Evolutionary conservation across 2,113 vertebrate species (phyloP).

Genomic region (Stegastes partitus): DNA sequence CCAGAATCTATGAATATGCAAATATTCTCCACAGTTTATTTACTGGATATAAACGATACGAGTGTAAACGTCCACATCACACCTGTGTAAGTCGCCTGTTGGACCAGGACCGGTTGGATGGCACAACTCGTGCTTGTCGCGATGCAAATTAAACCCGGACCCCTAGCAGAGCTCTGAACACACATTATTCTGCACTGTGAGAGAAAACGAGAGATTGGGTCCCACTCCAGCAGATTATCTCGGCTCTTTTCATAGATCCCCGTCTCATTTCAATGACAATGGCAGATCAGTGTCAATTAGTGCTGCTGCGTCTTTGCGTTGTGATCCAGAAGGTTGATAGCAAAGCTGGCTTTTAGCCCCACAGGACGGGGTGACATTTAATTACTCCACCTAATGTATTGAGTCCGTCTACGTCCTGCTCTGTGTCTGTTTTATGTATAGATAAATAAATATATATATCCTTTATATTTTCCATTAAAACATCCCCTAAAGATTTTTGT

Average conservation of each 20-base stretch:
- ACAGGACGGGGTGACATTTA: constrained; percentile 13
- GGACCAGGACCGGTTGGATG: too few relatives aligned
- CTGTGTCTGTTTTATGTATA: not conserved
- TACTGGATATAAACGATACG: too few relatives aligned
- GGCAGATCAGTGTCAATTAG: constrained; percentile 70
- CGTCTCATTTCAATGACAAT: constrained; percentile 73
- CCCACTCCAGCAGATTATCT: constrained; percentile 44
- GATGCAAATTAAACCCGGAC: too few relatives aligned
- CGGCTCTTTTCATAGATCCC: constrained; percentile 49
- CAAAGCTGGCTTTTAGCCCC: constrained; percentile 51
- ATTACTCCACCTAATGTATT: not conserved
- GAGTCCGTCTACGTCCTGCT: not conserved
- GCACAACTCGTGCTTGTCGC: too few relatives aligned
- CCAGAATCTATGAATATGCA: too few relatives aligned
- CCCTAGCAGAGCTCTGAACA: not conserved
- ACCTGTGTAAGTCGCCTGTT: too few relatives aligned
- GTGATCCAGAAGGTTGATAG: constrained; percentile 47
- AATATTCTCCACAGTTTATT: too few relatives aligned
- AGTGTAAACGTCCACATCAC: too few relatives aligned
- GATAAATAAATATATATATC: not conserved
- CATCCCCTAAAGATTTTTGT: not conserved
- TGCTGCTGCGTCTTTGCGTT: constrained; percentile 29
- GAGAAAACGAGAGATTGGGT: constrained; percentile 3
- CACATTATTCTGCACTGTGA: not conserved
- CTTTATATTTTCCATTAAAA: too few relatives aligned